Conservation (phyloP, 1,140 invertebrate species). For the Drosophila erecta region DNA sequence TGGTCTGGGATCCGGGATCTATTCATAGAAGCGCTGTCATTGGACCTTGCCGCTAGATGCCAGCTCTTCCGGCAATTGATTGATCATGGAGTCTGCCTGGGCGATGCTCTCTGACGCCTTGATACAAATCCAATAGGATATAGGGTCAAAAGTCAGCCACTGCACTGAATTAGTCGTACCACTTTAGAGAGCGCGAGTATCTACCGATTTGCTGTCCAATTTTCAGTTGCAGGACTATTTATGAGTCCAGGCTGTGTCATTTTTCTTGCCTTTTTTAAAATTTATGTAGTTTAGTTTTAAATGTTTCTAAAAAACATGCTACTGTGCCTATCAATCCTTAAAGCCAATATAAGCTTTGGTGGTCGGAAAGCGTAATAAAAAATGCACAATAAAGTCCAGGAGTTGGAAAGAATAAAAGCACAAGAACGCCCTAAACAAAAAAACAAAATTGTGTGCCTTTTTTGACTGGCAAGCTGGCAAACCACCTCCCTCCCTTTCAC, state of each 20-base stretch:
- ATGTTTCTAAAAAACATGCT: not conserved
- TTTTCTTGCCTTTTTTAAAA: no score
- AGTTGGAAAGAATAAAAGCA: constrained; percentile 15
- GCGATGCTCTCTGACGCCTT: constrained; percentile 67
- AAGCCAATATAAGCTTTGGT: constrained; percentile 9
- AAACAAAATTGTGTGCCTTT: constrained; percentile 42
- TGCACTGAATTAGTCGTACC: no score
- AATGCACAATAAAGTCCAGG: constrained; percentile 30
- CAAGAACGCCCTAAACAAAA: constrained; percentile 12
- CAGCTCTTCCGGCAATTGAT: constrained; percentile 77
- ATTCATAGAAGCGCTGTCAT: constrained; percentile 73
- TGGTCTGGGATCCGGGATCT: constrained; percentile 26
- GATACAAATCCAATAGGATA: constrained; percentile 5
- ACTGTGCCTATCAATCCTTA: not conserved
- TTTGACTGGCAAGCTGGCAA: constrained; percentile 15
- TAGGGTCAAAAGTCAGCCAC: no score
- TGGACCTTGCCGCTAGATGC: constrained; percentile 67
- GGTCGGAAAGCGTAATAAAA: constrained; percentile 4
- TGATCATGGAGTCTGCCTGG: constrained; percentile 45
- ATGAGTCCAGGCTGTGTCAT: no score
- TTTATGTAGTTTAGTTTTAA: no score
- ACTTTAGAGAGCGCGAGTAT: no score
- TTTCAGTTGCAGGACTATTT: no score
- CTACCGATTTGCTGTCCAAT: no score
- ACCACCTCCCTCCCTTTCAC: constrained; percentile 1